A percentile compares a stretch with the other conserved stretches of the same genome.
phyloP scores from a whole-genome alignment of 2,888 invertebrate species.

The Watsonalla cultraria region DNA sequence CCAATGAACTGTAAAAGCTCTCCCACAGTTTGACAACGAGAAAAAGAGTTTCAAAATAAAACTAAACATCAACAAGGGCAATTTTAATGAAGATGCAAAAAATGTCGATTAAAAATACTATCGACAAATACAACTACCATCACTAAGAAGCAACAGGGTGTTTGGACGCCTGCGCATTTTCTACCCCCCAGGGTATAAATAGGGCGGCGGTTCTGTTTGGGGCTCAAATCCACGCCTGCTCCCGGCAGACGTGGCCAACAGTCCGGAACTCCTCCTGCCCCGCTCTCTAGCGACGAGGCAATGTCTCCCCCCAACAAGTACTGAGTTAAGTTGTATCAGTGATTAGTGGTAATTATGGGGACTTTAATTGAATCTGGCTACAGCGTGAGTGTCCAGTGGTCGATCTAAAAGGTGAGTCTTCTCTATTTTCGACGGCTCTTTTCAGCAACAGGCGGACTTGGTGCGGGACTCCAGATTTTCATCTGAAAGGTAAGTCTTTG shows the following conservation, averaged over 20 bases:
- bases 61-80: background rate
- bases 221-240: slow-evolving; percentile 56
- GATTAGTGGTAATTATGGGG: slow-evolving; percentile 38
- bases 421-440: background rate
- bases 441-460: slow-evolving; percentile 5
- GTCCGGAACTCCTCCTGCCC: slow-evolving; percentile 26
- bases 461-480: background rate
- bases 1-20: no score
- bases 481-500: no score
- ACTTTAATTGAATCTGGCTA: slow-evolving; percentile 41
- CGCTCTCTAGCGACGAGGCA: slow-evolving; percentile 31
- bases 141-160: slow-evolving; percentile 75
- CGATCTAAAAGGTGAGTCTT: slow-evolving; percentile 51
- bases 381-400: slow-evolving; percentile 33
- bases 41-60: no score
- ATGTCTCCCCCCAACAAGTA: slow-evolving; percentile 41
- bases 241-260: slow-evolving; percentile 42
- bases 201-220: slow-evolving; percentile 42
- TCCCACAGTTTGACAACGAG: no score
- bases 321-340: slow-evolving; percentile 38
- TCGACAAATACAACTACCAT: slow-evolving; percentile 35
- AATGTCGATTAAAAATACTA: slow-evolving; percentile 9
- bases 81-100: background rate
- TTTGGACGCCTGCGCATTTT: slow-evolving; percentile 72
- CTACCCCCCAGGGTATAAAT: slow-evolving; percentile 57